Percentiles rank a stretch among this genome's conserved stretches.
These are phyloP conservation scores for Periphyllus acericola DNA, from an alignment of 2,888 invertebrate genomes.

Conservation along the genomic window DNA sequence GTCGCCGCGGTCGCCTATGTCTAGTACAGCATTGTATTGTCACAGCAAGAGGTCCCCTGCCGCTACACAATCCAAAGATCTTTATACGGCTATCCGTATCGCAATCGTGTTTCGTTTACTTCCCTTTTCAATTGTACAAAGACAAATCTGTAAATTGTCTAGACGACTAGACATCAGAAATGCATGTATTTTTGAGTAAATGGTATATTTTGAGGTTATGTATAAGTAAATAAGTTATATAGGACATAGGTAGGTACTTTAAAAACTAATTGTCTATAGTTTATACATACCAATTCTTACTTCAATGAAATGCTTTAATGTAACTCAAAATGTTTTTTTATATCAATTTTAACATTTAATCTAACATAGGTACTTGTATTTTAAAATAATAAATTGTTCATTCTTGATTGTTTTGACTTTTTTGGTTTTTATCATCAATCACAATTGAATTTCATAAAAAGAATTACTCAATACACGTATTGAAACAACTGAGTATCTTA, in stretches of 20 bases:
- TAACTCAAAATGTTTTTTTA: neutral
- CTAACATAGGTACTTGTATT: neutral
- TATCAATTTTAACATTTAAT: too few species aligned
- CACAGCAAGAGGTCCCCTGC: constrained; percentile 54
- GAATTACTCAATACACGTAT: neutral
- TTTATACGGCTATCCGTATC: constrained; percentile 13
- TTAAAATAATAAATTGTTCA: neutral
- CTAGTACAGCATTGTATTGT: constrained; percentile 7
- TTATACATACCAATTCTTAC: neutral
- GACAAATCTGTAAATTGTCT: neutral
- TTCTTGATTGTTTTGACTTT: neutral
- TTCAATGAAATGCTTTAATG: neutral
- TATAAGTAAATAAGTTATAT: neutral
- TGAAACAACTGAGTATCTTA: neutral
- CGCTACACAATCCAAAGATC: constrained; percentile 27
- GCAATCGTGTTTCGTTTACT: constrained; percentile 14
- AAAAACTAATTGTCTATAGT: neutral
- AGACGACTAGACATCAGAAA: neutral
- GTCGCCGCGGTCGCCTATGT: constrained; percentile 11
- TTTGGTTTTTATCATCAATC: neutral
- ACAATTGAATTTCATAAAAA: constrained; percentile 15
- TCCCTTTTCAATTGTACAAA: constrained; percentile 13
- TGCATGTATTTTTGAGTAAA: too few species aligned
- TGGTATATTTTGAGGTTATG: too few species aligned
- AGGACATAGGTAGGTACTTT: neutral